Conservation (phyloP, 2,113 vertebrate species). For the Myrmecophaga tridactyla region DNA sequence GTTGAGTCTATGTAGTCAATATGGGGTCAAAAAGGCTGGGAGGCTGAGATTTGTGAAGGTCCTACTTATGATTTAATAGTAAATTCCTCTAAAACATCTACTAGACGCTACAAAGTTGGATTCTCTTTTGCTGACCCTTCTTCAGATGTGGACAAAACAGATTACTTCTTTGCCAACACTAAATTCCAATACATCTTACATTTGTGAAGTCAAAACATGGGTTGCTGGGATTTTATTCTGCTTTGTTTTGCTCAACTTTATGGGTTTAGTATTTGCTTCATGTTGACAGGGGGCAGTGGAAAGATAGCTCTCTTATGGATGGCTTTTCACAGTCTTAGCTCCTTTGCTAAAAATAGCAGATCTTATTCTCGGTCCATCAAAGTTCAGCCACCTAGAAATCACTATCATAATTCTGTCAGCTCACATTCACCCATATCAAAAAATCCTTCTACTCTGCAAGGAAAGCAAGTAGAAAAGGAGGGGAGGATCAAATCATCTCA, state of each 20-base stretch:
- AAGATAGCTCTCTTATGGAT: conserved; percentile 31
- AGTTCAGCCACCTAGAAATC: conserved; percentile 2
- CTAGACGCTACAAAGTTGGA: conserved; percentile 42
- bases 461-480: not conserved
- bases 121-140: conserved; percentile 34
- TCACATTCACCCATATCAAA: not conserved
- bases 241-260: conserved; percentile 25
- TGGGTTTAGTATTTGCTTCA: not conserved
- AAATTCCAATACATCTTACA: not conserved
- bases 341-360: conserved; percentile 29
- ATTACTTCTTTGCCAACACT: conserved; percentile 7
- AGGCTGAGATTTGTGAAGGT: conserved; percentile 60
- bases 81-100: conserved; percentile 47
- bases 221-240: not conserved
- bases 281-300: conserved; percentile 28
- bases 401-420: not conserved
- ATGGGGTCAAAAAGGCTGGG: conserved; percentile 33
- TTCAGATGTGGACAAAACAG: conserved; percentile 52
- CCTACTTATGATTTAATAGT: conserved; percentile 32
- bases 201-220: conserved; percentile 36
- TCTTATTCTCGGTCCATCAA: not conserved
- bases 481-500: not conserved
- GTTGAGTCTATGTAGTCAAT: conserved; percentile 64
- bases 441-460: not conserved
- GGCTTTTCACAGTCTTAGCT: not conserved